A percentile compares a stretch with the other conserved stretches of the same genome.
Evolutionary conservation across 2,888 invertebrate species (phyloP).

Genomic region (Hyles lineata): DNA sequence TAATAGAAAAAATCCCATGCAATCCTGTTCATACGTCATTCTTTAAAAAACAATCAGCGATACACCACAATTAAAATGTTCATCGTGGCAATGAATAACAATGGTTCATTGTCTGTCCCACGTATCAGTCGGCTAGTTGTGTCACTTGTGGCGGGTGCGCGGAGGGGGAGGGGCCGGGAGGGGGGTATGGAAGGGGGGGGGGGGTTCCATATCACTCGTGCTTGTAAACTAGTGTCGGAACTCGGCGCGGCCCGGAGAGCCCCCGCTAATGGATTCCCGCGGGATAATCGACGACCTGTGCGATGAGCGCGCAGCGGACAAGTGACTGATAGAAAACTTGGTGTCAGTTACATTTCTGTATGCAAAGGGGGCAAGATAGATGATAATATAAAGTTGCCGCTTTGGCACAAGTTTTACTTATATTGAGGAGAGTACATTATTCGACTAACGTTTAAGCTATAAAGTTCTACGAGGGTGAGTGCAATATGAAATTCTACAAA

Average conservation of each 20-base stretch:
- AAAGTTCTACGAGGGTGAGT: no score
- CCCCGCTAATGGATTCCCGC: slow-evolving; percentile 49
- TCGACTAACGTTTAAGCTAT: no score
- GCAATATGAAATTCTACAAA: no score
- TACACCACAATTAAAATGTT: neutral
- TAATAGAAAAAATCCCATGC: no score
- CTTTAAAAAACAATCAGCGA: slow-evolving; percentile 6
- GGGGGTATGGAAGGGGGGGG: neutral
- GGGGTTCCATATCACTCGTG: slow-evolving; percentile 16
- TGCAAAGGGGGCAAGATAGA: no score
- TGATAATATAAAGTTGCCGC: no score
- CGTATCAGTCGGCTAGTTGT: neutral
- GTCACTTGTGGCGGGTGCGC: neutral
- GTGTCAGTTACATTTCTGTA: neutral
- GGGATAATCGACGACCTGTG: slow-evolving; percentile 29
- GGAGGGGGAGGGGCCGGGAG: neutral
- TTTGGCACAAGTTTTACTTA: no score
- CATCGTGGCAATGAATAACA: slow-evolving; percentile 1
- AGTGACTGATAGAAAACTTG: no score
- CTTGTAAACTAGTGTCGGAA: slow-evolving; percentile 45
- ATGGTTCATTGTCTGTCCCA: neutral
- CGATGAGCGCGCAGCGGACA: neutral
- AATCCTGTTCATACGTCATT: neutral
- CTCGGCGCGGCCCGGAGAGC: slow-evolving; percentile 37
- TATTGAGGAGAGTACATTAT: no score